A percentile compares a stretch with the other conserved stretches of the same genome.
Evolutionary conservation across 2,888 invertebrate species (phyloP).

Genomic region (Drosophila demipolita): DNA sequence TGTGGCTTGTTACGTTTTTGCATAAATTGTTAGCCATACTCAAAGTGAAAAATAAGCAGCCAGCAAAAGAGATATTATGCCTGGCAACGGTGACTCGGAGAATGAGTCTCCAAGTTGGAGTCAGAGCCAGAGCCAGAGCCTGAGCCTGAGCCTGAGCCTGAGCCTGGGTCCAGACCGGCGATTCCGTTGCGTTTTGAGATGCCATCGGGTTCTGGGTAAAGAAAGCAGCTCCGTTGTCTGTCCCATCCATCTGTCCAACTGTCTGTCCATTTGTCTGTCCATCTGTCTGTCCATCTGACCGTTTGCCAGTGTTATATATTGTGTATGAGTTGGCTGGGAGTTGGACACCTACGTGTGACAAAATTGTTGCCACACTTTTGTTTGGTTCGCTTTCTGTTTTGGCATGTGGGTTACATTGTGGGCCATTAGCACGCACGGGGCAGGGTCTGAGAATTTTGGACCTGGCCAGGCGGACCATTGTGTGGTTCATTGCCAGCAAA

Average conservation of each 20-base stretch:
- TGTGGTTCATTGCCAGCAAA: conserved; percentile 7
- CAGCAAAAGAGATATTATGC: conserved; percentile 42
- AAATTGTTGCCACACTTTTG: conserved; percentile 79
- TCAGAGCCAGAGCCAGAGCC: background rate
- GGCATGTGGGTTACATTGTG: conserved; percentile 77
- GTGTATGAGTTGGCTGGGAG: conserved; percentile 46
- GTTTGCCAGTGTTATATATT: conserved; percentile 61
- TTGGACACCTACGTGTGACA: conserved; percentile 78
- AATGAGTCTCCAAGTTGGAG: background rate
- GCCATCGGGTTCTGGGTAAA: conserved; percentile 76
- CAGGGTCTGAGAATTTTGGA: conserved; percentile 23
- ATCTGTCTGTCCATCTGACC: conserved; percentile 17
- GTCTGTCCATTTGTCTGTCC: conserved; percentile 11
- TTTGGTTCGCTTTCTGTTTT: conserved; percentile 32
- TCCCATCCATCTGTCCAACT: conserved; percentile 15
- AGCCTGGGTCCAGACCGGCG: conserved; percentile 5
- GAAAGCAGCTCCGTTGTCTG: conserved; percentile 63
- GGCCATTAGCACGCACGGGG: conserved; percentile 77
- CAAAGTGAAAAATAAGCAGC: conserved; percentile 73
- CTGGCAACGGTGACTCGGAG: background rate
- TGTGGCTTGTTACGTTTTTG: conserved; percentile 63
- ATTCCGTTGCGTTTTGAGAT: conserved; percentile 59
- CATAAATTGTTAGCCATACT: conserved; percentile 73
- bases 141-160: background rate
- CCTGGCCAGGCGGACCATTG: conserved; percentile 5